phyloP scores from a whole-genome alignment of 2,888 invertebrate genomes.

The Orchesellides sinensis region DNA sequence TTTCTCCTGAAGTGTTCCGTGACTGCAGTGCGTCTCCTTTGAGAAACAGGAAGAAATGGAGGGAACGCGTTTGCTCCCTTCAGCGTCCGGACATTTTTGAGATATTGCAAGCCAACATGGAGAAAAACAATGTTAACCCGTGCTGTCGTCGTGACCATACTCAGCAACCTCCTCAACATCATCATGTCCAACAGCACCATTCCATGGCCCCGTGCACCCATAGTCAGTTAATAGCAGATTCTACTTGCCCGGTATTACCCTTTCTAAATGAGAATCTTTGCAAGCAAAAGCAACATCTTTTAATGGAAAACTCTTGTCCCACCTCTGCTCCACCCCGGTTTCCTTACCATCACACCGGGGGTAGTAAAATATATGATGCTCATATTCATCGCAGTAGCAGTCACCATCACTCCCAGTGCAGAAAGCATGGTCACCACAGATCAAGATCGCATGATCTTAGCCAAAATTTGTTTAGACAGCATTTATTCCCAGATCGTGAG shows the following conservation, averaged over 20 bases:
- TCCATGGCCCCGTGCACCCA: slow-evolving; percentile 70
- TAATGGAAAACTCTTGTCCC: slow-evolving; percentile 37
- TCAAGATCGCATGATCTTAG: slow-evolving; percentile 78
- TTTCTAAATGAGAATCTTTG: slow-evolving; percentile 68
- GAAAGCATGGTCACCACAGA: slow-evolving; percentile 76
- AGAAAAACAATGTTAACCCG: slow-evolving; percentile 84
- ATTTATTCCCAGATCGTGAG: slow-evolving; percentile 74
- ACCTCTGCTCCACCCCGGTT: slow-evolving; percentile 9
- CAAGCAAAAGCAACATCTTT: slow-evolving; percentile 67
- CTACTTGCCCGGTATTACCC: slow-evolving; percentile 71
- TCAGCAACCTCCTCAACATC: slow-evolving; percentile 16
- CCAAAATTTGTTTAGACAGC: slow-evolving; percentile 76
- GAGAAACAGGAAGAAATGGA: slow-evolving; percentile 73
- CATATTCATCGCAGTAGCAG: slow-evolving; percentile 52
- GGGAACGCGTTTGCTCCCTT: slow-evolving; percentile 82
- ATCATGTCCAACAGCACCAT: slow-evolving; percentile 56
- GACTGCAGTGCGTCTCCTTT: slow-evolving; percentile 76
- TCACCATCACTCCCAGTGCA: slow-evolving; percentile 68
- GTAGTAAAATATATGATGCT: slow-evolving; percentile 61
- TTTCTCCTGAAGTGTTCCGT: slow-evolving; percentile 73
- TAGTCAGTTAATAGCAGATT: slow-evolving; percentile 71
- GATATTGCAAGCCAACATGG: slow-evolving; percentile 94
- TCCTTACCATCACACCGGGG: slow-evolving; percentile 62
- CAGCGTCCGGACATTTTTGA: slow-evolving; percentile 90
- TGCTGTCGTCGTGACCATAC: slow-evolving; percentile 74